Evolutionary conservation across 2,113 vertebrate species (phyloP).

Genomic region (Indicator maculatus): DNA sequence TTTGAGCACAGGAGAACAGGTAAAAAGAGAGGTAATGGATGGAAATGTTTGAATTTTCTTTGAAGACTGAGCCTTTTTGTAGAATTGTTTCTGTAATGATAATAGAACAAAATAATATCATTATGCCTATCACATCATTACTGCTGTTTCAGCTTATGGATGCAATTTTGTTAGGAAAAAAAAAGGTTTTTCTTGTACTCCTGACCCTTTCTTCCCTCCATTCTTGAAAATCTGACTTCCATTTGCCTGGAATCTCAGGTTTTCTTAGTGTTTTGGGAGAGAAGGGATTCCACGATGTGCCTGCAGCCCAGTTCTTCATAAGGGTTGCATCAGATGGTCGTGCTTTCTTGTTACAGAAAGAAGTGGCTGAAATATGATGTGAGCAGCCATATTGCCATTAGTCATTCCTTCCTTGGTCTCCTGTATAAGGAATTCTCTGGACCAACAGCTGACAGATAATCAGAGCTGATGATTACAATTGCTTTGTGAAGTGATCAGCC

Average conservation of each 20-base stretch:
- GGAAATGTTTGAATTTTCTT: not conserved
- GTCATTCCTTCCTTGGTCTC: not conserved
- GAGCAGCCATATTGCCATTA: not conserved
- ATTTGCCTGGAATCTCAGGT: not conserved
- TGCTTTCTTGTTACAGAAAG: fast-evolving
- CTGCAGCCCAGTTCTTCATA: not conserved
- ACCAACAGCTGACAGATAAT: not conserved
- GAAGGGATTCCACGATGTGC: not conserved
- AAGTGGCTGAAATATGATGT: not conserved
- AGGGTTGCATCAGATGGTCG: fast-evolving
- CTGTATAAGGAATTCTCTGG: not conserved
- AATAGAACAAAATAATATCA: not conserved
- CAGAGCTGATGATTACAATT: not conserved
- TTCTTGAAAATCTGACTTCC: not conserved
- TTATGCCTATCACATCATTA: not conserved
- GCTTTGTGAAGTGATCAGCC: not conserved
- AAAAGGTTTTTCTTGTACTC: not conserved
- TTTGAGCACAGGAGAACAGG: not conserved
- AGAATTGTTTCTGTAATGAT: not conserved
- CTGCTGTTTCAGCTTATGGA: not conserved
- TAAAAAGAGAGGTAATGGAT: not conserved
- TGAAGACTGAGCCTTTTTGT: not conserved
- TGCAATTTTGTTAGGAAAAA: not conserved
- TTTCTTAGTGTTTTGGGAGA: not conserved
- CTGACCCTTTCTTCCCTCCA: not conserved